These are phyloP conservation scores for Corvus moneduloides DNA, from an alignment of 2,113 vertebrate species.

Conservation along the genomic window DNA sequence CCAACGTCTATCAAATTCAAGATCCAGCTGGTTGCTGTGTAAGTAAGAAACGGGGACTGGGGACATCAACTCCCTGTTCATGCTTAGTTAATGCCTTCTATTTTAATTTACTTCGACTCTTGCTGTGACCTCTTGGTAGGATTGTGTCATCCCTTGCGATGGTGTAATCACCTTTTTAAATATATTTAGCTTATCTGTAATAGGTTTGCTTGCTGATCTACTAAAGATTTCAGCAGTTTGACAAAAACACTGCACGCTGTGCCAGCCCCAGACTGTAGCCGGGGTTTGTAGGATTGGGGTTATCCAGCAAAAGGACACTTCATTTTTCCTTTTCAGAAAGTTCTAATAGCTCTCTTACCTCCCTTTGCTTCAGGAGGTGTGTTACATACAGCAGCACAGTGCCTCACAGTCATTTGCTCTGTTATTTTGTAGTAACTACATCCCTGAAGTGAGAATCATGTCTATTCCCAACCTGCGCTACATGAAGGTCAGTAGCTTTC, in stretches of 20 bases:
- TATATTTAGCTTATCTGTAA: neutral
- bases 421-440: constrained; percentile 85
- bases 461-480: constrained; percentile 96
- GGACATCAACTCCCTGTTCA: neutral
- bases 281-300: neutral
- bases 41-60: constrained; percentile 66
- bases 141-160: neutral
- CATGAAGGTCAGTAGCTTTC: constrained; percentile 86
- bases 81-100: neutral
- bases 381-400: neutral
- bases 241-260: neutral
- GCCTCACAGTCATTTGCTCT: neutral
- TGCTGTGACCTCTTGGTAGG: neutral
- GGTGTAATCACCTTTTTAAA: neutral
- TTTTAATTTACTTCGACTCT: neutral
- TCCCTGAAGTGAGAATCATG: constrained; percentile 99
- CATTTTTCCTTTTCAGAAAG: neutral
- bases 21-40: constrained; percentile 98
- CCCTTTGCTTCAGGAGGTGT: neutral
- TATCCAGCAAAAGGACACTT: neutral
- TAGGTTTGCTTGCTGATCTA: neutral
- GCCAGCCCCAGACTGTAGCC: neutral
- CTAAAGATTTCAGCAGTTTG: neutral
- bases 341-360: neutral
- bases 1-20: constrained; percentile 99